phyloP scores from a whole-genome alignment of 92 coral and sea anemone species.

The Epizoanthus fatuus region DNA sequence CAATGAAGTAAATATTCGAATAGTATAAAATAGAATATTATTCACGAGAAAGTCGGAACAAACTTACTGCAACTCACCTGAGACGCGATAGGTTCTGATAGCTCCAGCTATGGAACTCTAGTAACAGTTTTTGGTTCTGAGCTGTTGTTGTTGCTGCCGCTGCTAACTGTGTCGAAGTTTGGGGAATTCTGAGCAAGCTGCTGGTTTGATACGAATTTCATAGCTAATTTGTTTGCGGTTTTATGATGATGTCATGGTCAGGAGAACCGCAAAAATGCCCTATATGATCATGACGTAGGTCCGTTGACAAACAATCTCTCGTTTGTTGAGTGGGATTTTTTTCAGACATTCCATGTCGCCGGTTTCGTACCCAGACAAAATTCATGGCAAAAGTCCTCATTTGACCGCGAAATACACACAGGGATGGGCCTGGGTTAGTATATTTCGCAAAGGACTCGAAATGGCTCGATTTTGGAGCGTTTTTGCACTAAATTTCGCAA shows the following conservation, averaged over 20 bases:
- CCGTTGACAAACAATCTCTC: background rate
- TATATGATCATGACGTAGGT: conserved; percentile 15
- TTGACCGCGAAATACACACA: conserved; percentile 11
- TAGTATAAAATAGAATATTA: background rate
- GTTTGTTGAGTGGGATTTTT: background rate
- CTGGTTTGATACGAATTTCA: conserved; percentile 19
- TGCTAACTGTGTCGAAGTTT: background rate
- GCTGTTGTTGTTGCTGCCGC: too few species aligned
- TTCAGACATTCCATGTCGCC: conserved; percentile 20
- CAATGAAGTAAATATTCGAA: background rate
- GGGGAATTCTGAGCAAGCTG: background rate
- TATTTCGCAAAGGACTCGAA: background rate
- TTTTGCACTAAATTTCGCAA: background rate
- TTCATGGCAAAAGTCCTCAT: conserved; percentile 5
- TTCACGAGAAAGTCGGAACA: background rate
- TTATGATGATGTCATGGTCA: conserved; percentile 16
- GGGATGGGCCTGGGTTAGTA: background rate
- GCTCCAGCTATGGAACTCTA: background rate
- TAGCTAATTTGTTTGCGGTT: background rate
- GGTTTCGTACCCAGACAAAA: background rate
- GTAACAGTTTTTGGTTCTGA: background rate
- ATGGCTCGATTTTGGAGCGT: background rate
- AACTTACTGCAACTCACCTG: background rate
- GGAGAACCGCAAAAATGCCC: background rate
- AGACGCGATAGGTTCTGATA: background rate